Conservation (phyloP, 1,140 invertebrate species). For the Papilio glaucus region DNA sequence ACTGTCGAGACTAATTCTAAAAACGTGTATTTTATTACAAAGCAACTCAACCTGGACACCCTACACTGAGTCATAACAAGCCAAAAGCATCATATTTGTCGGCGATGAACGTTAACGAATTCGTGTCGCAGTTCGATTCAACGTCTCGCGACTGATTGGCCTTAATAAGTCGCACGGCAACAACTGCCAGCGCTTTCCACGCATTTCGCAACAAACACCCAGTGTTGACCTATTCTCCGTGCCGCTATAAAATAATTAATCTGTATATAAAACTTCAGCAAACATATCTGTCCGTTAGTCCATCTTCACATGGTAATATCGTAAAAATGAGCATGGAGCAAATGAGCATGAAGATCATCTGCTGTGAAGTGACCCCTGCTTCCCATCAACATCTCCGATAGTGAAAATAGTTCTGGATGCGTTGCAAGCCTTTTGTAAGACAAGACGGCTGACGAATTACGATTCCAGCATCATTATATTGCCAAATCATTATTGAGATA, state of each 20-base stretch:
- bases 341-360: no score
- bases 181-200: background rate
- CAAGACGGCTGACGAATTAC: no score
- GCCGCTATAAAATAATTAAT: background rate
- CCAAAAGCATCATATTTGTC: background rate
- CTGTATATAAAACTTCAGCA: background rate
- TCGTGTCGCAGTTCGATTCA: background rate
- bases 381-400: no score
- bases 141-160: background rate
- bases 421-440: no score
- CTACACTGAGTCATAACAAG: background rate
- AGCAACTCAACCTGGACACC: background rate
- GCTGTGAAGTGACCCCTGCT: no score
- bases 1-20: no score
- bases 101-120: background rate
- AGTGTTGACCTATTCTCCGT: background rate
- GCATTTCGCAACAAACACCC: background rate
- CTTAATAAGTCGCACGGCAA: conserved; percentile 10
- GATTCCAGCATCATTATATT: no score
- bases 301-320: no score
- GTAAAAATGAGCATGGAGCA: no score
- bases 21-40: background rate
- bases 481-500: no score
- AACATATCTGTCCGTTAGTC: background rate
- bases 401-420: no score